Conservation (phyloP, 2,113 vertebrate genomes). For the Odocoileus hemionus region DNA sequence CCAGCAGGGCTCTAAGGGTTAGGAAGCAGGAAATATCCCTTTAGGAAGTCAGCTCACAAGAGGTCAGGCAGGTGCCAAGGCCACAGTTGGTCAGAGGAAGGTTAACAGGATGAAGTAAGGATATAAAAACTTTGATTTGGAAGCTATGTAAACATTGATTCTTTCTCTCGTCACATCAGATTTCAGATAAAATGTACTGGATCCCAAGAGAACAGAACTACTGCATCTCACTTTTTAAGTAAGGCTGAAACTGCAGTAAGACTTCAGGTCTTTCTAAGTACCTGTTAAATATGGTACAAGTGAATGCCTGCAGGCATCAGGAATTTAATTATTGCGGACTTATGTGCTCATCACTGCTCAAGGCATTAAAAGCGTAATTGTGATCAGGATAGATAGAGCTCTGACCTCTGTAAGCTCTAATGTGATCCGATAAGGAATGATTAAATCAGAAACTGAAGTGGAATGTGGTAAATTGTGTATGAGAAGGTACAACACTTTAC, state of each 20-base stretch:
- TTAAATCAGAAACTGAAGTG: background rate
- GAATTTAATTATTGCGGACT: background rate
- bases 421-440: background rate
- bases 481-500: background rate
- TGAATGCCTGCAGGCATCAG: background rate
- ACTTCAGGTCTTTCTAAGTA: background rate
- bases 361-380: background rate
- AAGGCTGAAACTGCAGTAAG: background rate
- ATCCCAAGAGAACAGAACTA: background rate
- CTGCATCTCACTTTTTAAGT: background rate
- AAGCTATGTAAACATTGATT: background rate
- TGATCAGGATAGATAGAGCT: background rate
- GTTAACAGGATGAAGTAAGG: background rate
- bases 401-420: background rate
- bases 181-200: background rate
- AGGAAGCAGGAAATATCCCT: background rate
- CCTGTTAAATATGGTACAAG: background rate
- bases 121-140: background rate
- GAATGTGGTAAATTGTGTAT: background rate
- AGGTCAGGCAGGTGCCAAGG: background rate
- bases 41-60: background rate
- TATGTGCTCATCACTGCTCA: background rate
- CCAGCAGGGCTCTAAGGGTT: background rate
- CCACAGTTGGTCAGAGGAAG: background rate
- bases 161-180: background rate